These are phyloP conservation scores for Rousettus madagascariensis DNA, from an alignment of 2,797 vertebrate genomes.

Conservation along the genomic window DNA sequence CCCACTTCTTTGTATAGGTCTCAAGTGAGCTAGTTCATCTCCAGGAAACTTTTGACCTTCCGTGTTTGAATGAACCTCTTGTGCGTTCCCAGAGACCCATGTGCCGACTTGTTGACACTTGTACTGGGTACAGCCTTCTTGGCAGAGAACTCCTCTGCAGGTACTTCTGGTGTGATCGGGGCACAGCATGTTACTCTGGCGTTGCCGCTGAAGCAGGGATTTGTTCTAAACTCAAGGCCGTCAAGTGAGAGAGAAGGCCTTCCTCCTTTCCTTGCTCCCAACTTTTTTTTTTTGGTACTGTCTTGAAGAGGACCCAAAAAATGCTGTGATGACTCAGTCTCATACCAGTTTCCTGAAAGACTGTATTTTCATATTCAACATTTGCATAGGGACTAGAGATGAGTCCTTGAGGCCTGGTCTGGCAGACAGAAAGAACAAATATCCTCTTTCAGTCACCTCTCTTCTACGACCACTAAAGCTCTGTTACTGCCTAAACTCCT, in stretches of 20 bases:
- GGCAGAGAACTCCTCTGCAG: background rate
- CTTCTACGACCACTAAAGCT: background rate
- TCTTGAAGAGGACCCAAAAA: background rate
- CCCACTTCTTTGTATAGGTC: background rate
- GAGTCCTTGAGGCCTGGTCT: background rate
- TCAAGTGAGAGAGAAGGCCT: background rate
- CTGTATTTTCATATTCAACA: background rate
- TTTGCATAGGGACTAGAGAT: background rate
- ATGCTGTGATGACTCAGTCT: background rate
- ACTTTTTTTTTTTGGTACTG: background rate
- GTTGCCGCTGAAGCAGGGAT: background rate
- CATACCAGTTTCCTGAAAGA: background rate
- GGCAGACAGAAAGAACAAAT: background rate
- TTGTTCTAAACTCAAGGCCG: background rate
- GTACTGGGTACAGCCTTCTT: background rate
- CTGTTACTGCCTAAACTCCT: background rate
- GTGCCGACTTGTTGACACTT: background rate
- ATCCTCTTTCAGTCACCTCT: background rate
- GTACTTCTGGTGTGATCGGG: background rate
- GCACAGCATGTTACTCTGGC: background rate
- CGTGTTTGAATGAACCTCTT: background rate
- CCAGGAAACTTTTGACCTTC: background rate
- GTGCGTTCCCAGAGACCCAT: background rate
- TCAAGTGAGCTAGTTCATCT: background rate
- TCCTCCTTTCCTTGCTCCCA: background rate